phyloP scores from a whole-genome alignment of 2,113 vertebrate genomes.

The Nycticryphes semicollaris region DNA sequence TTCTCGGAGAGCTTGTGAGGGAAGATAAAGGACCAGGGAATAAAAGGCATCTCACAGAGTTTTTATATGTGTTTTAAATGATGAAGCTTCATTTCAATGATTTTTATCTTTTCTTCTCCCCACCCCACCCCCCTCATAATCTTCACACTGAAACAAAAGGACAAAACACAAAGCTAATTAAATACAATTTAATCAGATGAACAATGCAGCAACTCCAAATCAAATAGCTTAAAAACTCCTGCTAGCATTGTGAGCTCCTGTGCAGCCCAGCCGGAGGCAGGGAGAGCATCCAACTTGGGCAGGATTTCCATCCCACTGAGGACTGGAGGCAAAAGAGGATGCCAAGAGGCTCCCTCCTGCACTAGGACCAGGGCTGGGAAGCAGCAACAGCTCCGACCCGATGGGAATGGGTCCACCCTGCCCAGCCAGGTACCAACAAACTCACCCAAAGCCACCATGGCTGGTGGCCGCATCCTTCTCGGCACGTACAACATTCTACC shows the following conservation, averaged over 20 bases:
- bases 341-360: neutral
- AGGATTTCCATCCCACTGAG: neutral
- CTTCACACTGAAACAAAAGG: slow-evolving; percentile 69
- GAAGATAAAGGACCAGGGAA: slow-evolving; percentile 74
- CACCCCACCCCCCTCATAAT: neutral
- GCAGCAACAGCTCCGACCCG: neutral
- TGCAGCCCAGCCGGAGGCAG: neutral
- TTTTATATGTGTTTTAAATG: slow-evolving; percentile 77
- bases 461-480: neutral
- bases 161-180: slow-evolving; percentile 69
- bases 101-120: slow-evolving; percentile 8
- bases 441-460: accelerated
- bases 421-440: neutral
- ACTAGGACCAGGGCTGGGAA: neutral
- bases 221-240: slow-evolving; percentile 7
- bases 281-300: neutral
- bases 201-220: slow-evolving; percentile 59
- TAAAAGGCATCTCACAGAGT: slow-evolving; percentile 74
- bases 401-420: neutral
- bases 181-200: slow-evolving; percentile 70
- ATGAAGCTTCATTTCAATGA: slow-evolving; percentile 63
- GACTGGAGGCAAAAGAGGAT: neutral
- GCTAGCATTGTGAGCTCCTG: neutral
- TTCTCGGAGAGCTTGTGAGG: slow-evolving; percentile 72
- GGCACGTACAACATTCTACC: neutral